Percentiles rank a stretch among this genome's conserved stretches.
Conservation (phyloP, 2,797 vertebrate species). For the Distichodus sexfasciatus region DNA sequence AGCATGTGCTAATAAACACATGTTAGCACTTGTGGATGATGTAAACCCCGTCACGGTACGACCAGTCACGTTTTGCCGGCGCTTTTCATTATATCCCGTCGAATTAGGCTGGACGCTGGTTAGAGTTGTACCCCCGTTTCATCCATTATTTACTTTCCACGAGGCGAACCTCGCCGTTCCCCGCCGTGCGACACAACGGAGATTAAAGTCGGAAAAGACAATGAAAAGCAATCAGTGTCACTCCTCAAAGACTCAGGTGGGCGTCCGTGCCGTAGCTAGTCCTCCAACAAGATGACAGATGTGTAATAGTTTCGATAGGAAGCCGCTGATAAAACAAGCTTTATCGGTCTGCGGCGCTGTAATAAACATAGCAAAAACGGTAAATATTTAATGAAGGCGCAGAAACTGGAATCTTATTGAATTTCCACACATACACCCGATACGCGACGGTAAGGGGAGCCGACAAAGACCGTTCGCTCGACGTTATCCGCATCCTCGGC, state of each 20-base stretch:
- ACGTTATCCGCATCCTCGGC: slow-evolving; percentile 26
- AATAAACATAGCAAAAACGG: slow-evolving; percentile 54
- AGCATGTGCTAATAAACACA: slow-evolving; percentile 33
- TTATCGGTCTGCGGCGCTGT: slow-evolving; percentile 38
- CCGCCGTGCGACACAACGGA: slow-evolving; percentile 59
- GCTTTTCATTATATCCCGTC: slow-evolving; percentile 52
- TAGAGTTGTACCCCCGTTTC: slow-evolving; percentile 49
- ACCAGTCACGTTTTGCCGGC: slow-evolving; percentile 7
- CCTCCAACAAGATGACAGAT: slow-evolving; percentile 30
- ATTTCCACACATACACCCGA: slow-evolving; percentile 48
- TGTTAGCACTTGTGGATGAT: slow-evolving; percentile 11
- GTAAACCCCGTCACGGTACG: slow-evolving; percentile 20
- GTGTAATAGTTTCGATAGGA: slow-evolving; percentile 36
- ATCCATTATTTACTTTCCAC: slow-evolving; percentile 65
- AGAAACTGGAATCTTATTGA: slow-evolving; percentile 43
- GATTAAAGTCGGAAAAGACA: slow-evolving; percentile 40
- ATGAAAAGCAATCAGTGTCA: slow-evolving; percentile 46
- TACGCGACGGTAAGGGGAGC: slow-evolving; percentile 38
- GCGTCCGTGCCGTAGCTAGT: slow-evolving; percentile 28
- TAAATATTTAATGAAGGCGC: slow-evolving; percentile 53
- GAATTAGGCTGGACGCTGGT: slow-evolving; percentile 42
- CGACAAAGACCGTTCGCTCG: slow-evolving; percentile 34
- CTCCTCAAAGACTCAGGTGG: slow-evolving; percentile 43
- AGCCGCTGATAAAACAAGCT: slow-evolving; percentile 34
- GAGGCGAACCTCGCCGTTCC: slow-evolving; percentile 58